phyloP scores from a whole-genome alignment of 1,140 invertebrate species.

The Zeugodacus cucurbitae region DNA sequence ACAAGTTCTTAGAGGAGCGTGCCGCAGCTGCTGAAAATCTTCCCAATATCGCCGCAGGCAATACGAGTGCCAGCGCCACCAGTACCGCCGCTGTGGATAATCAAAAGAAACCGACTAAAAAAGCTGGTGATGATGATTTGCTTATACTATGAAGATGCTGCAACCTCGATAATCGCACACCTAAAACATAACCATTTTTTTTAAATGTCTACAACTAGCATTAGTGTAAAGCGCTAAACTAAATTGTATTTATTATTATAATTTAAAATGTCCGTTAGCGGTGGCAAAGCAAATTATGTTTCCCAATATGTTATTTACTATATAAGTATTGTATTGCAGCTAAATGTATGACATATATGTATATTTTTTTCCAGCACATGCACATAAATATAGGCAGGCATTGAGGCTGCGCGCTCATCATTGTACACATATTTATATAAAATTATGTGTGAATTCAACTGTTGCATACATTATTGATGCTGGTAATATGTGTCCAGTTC shows the following conservation, averaged over 20 bases:
- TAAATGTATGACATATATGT: background rate
- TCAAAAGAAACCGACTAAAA: conserved; percentile 36
- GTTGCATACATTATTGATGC: background rate
- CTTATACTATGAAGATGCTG: conserved; percentile 34
- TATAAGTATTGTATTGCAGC: conserved; percentile 32
- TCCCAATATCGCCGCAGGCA: conserved; percentile 66
- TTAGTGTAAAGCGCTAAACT: background rate
- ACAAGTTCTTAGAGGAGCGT: conserved; percentile 89
- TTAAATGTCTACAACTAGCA: conserved; percentile 33
- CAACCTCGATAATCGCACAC: background rate
- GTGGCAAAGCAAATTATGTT: background rate
- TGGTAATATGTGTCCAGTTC: background rate
- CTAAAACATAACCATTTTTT: conserved; percentile 33
- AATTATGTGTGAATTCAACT: background rate
- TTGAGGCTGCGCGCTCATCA: background rate
- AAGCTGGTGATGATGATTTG: conserved; percentile 38
- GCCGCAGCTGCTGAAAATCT: conserved; percentile 83
- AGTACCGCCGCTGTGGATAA: background rate
- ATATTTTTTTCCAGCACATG: background rate
- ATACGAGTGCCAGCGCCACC: conserved; percentile 38
- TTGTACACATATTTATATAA: background rate
- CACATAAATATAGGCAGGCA: background rate
- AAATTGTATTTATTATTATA: conserved; percentile 25
- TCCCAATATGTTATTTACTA: conserved; percentile 25
- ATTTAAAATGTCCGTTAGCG: background rate